Base-by-base conservation (phyloP, 2,113 vertebrate species). In the Proteles cristata region DNA sequence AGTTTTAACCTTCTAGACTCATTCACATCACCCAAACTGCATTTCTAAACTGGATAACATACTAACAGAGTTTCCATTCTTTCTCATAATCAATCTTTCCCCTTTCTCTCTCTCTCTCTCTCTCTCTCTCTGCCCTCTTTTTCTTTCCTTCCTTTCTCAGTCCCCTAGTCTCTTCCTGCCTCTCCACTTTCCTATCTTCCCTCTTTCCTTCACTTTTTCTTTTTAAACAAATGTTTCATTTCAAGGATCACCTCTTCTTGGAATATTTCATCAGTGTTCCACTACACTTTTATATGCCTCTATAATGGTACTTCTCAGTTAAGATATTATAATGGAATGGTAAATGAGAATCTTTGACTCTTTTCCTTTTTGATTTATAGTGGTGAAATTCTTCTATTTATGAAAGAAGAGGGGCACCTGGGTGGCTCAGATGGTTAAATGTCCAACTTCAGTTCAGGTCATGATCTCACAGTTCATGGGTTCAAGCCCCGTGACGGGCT, bases 1-100 rank as follows among this genome's bases (percentile, higher is more conserved):
- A 92, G 50, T 80, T 92, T 90, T 68, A 97, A 97, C 3, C 31
- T 88, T n/a, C 9, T 68, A 91, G 35, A 82, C 45, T n/a, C 50
- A 86, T 88, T 82, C 11, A 61, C 43, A 68, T 81, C 26, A 74
- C 73, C 48, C 39, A 85, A 85, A 26, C 35, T 80, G 45, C 17
- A 39, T 81, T 86, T 90, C 45, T 82, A 90, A 74, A 87, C 33
- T 53, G 15, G 4, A 26, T 73, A 80, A 79, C 5, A 63, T 69
- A 91, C 50, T 74, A 45, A 39, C 7, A 8, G 21, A 97, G 19
- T 68, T 86, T 73, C 43, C 16, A 71, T 71, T 94, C 21, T 48
- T 69, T 80, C 58, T 87, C 25, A 43, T 48, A 50, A 76, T 45
- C 50, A 90, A n/a, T 68, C 55, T 84, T 11, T 73, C 58, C 31